Percentiles rank a stretch among this genome's conserved stretches.
These are phyloP conservation scores for Xylota segnis DNA, from an alignment of 2,888 invertebrate genomes.

Conservation along the genomic window DNA sequence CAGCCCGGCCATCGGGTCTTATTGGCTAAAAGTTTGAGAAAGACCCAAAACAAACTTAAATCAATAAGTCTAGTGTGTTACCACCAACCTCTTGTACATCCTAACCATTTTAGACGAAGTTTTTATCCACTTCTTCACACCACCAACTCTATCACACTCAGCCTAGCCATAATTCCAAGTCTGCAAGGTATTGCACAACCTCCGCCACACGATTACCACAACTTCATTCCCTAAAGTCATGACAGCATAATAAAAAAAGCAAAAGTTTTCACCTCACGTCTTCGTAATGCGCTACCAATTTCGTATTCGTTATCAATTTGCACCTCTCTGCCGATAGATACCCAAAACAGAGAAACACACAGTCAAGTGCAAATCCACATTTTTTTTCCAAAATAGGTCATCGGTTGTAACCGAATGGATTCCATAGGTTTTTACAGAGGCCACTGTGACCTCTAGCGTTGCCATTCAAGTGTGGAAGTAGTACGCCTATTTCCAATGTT, in stretches of 20 bases:
- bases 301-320: constrained; percentile 67
- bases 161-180: constrained; percentile 8
- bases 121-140: too few relatives aligned
- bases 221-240: constrained; percentile 25
- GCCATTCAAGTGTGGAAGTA: constrained; percentile 47
- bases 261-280: constrained; percentile 51
- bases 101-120: too few relatives aligned
- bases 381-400: constrained; percentile 56
- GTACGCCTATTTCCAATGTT: constrained; percentile 25
- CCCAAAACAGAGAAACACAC: neutral
- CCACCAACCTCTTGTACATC: too few relatives aligned
- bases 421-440: constrained; percentile 46
- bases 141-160: too few relatives aligned
- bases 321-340: constrained; percentile 39
- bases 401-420: constrained; percentile 51
- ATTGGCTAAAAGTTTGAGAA: too few relatives aligned
- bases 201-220: constrained; percentile 3
- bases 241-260: constrained; percentile 22
- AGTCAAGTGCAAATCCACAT: constrained; percentile 57
- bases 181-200: constrained; percentile 28
- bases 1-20: too few relatives aligned
- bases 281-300: constrained; percentile 49
- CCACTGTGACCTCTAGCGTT: constrained; percentile 61
- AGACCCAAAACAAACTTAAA: too few relatives aligned
- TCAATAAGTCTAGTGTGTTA: too few relatives aligned